Base-by-base conservation (phyloP, 2,113 vertebrate species). In the Perognathus longimembris region DNA sequence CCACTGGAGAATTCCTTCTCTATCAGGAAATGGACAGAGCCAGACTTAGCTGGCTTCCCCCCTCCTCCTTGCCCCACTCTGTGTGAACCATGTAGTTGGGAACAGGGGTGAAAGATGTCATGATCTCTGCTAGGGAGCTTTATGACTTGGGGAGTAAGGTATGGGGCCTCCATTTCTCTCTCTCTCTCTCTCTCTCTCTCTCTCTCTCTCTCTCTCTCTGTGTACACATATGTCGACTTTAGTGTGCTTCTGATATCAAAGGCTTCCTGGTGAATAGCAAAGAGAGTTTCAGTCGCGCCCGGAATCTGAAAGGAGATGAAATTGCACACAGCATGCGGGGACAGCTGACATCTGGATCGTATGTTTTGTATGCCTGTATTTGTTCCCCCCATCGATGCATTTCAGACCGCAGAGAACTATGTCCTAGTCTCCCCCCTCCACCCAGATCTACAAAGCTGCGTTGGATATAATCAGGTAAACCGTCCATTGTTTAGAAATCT, bases 221-320 rank as follows among this genome's bases (percentile, higher is more conserved):
- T n/a, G n/a, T n/a, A n/a, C n/a, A n/a, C 67, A 89, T 32, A 18
- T 77, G 5, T 17, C 40, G 7, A n/a, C 10, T 78, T 94, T 22
- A 22, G 32, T 87, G 11, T 7, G n/a, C 20, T 85, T 90, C 78
- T 87, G 11, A 12, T 54, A 12, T 70, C 15, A 88, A 50, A 84
- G 54, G 36, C 30, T 93, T 81, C 74, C 75, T 84, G 11, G 61
- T 22, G 10, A 85, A 73, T 61, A 71, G 50, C 40, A 61, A 54
- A 70, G 32, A 89, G 40, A 78, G 4, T 70, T 70, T 79, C 59
- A 63, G 7, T 71, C 45, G 17, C 54, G 1, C 8, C 28, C 36
- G 26, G 59, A 88, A 88, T 92, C 54, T 92, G 28, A 85, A 94
- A 42, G 6, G 54, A 54, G 69, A 34, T 79, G 82, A 82, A 95